These are phyloP conservation scores for Andrena fulva DNA, from an alignment of 2,888 invertebrate genomes.

Conservation along the genomic window DNA sequence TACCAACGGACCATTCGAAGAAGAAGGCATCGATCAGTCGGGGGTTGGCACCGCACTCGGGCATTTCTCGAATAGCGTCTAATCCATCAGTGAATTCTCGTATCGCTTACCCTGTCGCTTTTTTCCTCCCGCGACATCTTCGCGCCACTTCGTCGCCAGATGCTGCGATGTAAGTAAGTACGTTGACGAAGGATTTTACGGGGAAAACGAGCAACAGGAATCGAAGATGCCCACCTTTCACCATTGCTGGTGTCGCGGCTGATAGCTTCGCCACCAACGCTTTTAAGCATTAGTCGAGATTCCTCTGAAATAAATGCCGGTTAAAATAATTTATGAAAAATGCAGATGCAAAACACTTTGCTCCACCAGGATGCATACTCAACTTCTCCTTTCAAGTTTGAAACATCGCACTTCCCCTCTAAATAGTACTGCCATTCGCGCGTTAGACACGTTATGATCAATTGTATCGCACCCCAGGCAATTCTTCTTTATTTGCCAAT, in stretches of 20 bases:
- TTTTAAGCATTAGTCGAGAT: slow-evolving; percentile 4
- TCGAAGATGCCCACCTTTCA: slow-evolving; percentile 34
- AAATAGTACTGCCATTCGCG: too few relatives aligned
- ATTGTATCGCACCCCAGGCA: too few relatives aligned
- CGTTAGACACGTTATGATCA: too few relatives aligned
- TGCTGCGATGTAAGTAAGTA: slow-evolving; percentile 64
- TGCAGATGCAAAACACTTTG: not conserved
- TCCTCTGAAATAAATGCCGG: not conserved
- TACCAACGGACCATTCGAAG: slow-evolving; percentile 31
- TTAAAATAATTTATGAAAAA: not conserved
- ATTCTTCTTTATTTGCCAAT: too few relatives aligned
- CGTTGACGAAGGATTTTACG: slow-evolving; percentile 66
- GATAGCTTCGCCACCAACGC: slow-evolving; percentile 1
- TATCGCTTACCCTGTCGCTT: slow-evolving; percentile 58
- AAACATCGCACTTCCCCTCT: too few relatives aligned
- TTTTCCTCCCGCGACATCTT: slow-evolving; percentile 33
- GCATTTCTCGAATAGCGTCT: slow-evolving; percentile 69
- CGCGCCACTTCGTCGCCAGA: slow-evolving; percentile 63
- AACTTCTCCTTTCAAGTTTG: too few relatives aligned
- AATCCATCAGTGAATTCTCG: slow-evolving; percentile 72
- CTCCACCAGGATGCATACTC: too few relatives aligned
- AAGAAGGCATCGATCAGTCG: slow-evolving; percentile 67
- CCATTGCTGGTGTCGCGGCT: slow-evolving; percentile 18
- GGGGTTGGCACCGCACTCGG: slow-evolving; percentile 40
- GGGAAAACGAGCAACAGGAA: slow-evolving; percentile 49